Percentiles rank a stretch among this genome's conserved stretches.
These are phyloP conservation scores for Myotis lucifugus DNA, from an alignment of 2,113 vertebrate species.

Conservation along the genomic window DNA sequence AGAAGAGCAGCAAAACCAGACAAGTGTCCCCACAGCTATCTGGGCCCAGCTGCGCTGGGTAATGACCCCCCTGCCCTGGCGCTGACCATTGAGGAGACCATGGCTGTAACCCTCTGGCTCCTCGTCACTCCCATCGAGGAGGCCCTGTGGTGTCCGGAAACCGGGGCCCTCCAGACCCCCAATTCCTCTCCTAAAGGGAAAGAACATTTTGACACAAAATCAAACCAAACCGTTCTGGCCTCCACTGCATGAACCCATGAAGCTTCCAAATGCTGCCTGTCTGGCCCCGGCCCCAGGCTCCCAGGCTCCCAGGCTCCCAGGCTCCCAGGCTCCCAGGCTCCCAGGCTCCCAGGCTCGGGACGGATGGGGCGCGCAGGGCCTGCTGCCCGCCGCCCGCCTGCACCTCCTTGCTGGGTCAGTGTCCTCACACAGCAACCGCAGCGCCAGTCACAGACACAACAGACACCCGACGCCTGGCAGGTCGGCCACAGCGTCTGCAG, in stretches of 20 bases:
- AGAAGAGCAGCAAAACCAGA: too few relatives aligned
- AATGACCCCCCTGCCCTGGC: too few relatives aligned
- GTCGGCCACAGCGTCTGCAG: neutral
- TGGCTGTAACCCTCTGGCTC: neutral
- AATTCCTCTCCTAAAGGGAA: neutral
- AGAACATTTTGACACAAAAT: neutral
- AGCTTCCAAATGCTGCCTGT: neutral
- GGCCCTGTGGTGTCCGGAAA: neutral
- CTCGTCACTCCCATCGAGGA: neutral
- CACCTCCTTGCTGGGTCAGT: accelerated
- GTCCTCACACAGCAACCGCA: neutral
- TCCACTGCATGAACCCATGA: neutral
- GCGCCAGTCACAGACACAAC: neutral
- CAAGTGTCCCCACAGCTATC: too few relatives aligned
- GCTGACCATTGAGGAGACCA: too few relatives aligned
- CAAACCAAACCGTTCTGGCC: neutral
- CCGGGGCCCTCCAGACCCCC: neutral
- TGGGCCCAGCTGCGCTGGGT: too few relatives aligned
- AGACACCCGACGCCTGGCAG: neutral
- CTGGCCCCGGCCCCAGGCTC: neutral
- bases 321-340: too few relatives aligned
- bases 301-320: neutral
- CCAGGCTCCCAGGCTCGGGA: too few relatives aligned
- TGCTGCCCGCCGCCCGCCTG: too few relatives aligned
- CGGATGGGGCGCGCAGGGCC: too few relatives aligned